Percentiles rank a stretch among this genome's conserved stretches.
These are phyloP conservation scores for Glaucopsyche alexis DNA, from an alignment of 2,888 invertebrate species.

Conservation along the genomic window DNA sequence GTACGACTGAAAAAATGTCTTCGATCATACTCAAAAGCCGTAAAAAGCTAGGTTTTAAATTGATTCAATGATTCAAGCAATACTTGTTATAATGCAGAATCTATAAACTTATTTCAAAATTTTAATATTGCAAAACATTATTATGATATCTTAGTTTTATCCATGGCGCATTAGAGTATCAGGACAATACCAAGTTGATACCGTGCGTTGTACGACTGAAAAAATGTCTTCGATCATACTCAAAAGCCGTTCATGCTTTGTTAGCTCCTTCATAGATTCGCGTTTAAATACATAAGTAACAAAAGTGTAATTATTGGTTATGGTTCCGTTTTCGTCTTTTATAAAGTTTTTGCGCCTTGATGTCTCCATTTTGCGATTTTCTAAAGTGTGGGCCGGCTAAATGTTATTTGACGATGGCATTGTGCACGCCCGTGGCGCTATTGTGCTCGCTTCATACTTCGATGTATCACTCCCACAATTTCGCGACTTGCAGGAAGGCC, in stretches of 20 bases:
- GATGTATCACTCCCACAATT: slow-evolving; percentile 77
- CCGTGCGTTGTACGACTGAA: slow-evolving; percentile 29
- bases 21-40: slow-evolving; percentile 51
- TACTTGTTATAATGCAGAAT: no score
- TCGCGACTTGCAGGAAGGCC: slow-evolving; percentile 66
- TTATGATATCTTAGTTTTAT: slow-evolving; percentile 49
- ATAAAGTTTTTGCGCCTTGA: slow-evolving; percentile 63
- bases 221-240: slow-evolving; percentile 50
- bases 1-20: slow-evolving; percentile 43
- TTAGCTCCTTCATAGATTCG: slow-evolving; percentile 58
- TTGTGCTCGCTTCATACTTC: slow-evolving; percentile 60
- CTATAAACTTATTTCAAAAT: no score
- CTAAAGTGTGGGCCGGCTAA: slow-evolving; percentile 78
- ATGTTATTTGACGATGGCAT: slow-evolving; percentile 77
- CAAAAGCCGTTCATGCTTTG: slow-evolving; percentile 54
- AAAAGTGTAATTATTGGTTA: slow-evolving; percentile 76
- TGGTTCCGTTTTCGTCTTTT: slow-evolving; percentile 64
- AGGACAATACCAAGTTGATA: not conserved
- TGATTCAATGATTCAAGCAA: no score
- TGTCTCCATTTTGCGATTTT: slow-evolving; percentile 78
- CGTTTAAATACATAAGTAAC: slow-evolving; percentile 58
- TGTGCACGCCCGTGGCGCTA: slow-evolving; percentile 72
- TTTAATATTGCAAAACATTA: slow-evolving; percentile 33
- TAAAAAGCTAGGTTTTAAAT: no score
- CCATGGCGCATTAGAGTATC: not conserved